A percentile compares a stretch with the other conserved stretches of the same genome.
phyloP scores from a whole-genome alignment of 2,888 invertebrate genomes.

The Trypoxylon attenuatum region DNA sequence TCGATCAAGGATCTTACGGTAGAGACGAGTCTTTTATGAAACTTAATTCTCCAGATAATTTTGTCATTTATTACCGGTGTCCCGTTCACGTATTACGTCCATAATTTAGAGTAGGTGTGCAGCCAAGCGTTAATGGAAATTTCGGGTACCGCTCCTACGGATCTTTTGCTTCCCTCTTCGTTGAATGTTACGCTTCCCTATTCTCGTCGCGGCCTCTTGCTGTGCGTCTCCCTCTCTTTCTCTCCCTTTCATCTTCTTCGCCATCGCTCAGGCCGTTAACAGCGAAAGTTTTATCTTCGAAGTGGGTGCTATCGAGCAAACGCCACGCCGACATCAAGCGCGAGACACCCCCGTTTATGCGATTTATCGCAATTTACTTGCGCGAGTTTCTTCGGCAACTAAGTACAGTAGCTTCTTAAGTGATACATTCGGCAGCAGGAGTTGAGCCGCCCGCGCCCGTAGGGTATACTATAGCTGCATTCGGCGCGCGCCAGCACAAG shows the following conservation, averaged over 20 bases:
- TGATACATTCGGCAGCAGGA: conserved; percentile 16
- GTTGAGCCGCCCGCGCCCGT: conserved; percentile 5
- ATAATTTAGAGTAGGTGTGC: conserved; percentile 49
- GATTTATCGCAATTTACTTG: conserved; percentile 19
- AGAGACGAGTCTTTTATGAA: conserved; percentile 45
- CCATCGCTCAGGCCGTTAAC: no score
- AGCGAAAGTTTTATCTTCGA: conserved; percentile 8
- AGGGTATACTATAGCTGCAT: conserved; percentile 9
- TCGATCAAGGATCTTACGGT: background rate
- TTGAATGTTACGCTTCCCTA: no score
- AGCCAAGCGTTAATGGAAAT: conserved; percentile 52
- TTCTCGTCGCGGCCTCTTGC: no score
- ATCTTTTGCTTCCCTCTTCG: conserved; percentile 29
- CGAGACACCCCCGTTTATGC: conserved; percentile 1
- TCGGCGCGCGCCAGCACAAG: background rate
- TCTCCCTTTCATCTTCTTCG: background rate
- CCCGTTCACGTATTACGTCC: conserved; percentile 42
- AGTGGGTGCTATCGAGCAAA: background rate
- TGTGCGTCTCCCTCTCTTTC: conserved; percentile 1
- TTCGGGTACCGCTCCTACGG: conserved; percentile 39
- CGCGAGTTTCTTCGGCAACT: conserved; percentile 12
- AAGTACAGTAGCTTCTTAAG: conserved; percentile 6
- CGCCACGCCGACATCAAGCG: background rate
- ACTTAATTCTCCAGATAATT: conserved; percentile 57
- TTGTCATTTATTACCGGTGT: conserved; percentile 49